Percentiles rank a stretch among this genome's conserved stretches.
Conservation (phyloP, 2,888 invertebrate species). For the Hydrotaea diabolus region DNA sequence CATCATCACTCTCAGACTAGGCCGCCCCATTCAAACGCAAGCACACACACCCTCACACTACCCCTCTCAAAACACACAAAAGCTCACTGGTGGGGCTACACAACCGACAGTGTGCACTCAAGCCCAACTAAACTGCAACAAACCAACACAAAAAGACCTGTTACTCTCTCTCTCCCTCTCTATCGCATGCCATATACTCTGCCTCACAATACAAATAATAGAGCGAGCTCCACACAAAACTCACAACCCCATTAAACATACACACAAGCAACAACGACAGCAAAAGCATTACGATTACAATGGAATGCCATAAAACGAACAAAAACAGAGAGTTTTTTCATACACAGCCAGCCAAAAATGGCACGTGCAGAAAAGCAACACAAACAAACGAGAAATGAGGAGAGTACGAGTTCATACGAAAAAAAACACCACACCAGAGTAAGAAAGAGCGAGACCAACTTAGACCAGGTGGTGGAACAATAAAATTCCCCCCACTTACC, state of each 20-base stretch:
- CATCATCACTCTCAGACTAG: background rate
- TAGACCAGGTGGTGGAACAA: background rate
- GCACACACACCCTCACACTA: background rate
- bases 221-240: conserved; percentile 5
- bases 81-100: too few species aligned
- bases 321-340: conserved; percentile 62
- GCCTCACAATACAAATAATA: background rate
- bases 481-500: background rate
- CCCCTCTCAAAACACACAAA: background rate
- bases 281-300: conserved; percentile 50
- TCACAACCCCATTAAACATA: background rate
- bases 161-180: conserved; percentile 11
- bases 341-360: conserved; percentile 44
- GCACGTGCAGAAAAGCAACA: conserved; percentile 61
- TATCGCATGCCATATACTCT: background rate
- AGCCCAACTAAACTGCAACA: background rate
- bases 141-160: conserved; percentile 20
- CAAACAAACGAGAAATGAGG: background rate
- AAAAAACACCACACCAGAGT: background rate
- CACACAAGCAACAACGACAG: background rate
- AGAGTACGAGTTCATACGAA: conserved; percentile 4
- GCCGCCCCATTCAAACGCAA: conserved; percentile 8
- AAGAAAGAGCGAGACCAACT: background rate
- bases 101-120: background rate
- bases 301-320: conserved; percentile 53